phyloP scores from a whole-genome alignment of 2,797 vertebrate genomes.

The Megaceryle alcyon region DNA sequence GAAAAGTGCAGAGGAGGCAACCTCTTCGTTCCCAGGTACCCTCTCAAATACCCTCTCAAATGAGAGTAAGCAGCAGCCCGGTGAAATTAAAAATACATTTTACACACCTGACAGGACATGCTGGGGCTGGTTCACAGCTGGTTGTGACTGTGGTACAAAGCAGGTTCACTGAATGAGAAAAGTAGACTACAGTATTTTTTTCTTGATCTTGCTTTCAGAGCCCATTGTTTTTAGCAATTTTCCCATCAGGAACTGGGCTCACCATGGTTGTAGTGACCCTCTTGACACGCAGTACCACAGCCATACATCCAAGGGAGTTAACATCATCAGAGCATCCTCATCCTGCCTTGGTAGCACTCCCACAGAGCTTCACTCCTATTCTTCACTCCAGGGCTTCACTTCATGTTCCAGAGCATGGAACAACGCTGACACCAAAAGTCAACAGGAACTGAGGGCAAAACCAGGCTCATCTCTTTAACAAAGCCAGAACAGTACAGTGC shows the following conservation, averaged over 20 bases:
- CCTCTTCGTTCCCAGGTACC: not conserved
- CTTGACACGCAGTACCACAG: not conserved
- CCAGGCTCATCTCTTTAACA: not conserved
- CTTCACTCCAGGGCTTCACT: too few relatives aligned
- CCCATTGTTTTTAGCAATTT: not conserved
- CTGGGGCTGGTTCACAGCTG: not conserved
- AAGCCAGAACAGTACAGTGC: not conserved
- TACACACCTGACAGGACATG: not conserved
- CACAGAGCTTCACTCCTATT: not conserved
- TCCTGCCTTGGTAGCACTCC: not conserved
- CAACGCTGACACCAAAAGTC: not conserved
- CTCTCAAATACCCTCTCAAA: conserved; percentile 12
- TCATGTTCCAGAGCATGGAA: not conserved
- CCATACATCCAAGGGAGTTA: not conserved
- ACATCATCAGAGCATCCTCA: not conserved
- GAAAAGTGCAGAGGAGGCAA: not conserved
- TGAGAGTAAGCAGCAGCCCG: not conserved
- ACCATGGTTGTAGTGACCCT: not conserved
- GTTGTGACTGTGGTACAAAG: not conserved
- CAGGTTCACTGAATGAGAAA: not conserved
- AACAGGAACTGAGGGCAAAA: not conserved
- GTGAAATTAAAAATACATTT: conserved; percentile 51
- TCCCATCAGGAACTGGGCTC: rapidly evolving
- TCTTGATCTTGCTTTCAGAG: not conserved
- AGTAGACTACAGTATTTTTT: not conserved